Base-by-base conservation (phyloP, 2,797 vertebrate species). In the Triplophysa bombifrons region DNA sequence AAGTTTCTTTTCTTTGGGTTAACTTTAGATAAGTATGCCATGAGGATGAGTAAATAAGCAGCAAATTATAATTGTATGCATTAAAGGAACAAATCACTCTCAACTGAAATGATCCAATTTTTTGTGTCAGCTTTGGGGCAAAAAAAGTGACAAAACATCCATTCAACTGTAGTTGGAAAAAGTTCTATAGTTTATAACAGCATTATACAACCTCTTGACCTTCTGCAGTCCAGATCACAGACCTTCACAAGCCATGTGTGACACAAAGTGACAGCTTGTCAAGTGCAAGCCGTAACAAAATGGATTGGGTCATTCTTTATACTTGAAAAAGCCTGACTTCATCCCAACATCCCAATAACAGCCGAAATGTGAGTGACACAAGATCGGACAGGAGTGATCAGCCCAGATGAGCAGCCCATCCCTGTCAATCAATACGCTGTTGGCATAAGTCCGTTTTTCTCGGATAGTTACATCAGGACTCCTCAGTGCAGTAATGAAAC, bases 381-480 rank as follows among this genome's bases (percentile, higher is more conserved):
- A 44, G 74, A 60, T 38, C 20, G 53, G 56, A 48, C 76, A 51
- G 67, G 20, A 50, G 44, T 56, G 63, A 79, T 55, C 46, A 34
- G 69, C 50, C 44, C 14, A 56, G 58, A 66, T 19, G 48, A 48
- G 22, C 48, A 78, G 44, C 41, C 61, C 76, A 38, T 71, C 60
- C 61, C 46, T 65, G 51, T 50, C 60, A 76, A 78, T 82, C 80
- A 61, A 78, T 82, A 82, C 14, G 2, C 66, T 67, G 80, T 51
- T 41, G 63, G 67, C 71, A 66, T 76, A 56, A 81, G 76, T 72
- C 41, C 13, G 13, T 41, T 67, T 71, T 65, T 51, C 51, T 60
- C 34, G 20, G 63, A 16, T 51, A 51, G 67, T 27, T 38, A 61
- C 19, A 53, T 71, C 56, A 51, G 48, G 20, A 30, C 27, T 64